phyloP scores from a whole-genome alignment of 2,888 invertebrate genomes.

The Poecilobothrus nobilitatus region DNA sequence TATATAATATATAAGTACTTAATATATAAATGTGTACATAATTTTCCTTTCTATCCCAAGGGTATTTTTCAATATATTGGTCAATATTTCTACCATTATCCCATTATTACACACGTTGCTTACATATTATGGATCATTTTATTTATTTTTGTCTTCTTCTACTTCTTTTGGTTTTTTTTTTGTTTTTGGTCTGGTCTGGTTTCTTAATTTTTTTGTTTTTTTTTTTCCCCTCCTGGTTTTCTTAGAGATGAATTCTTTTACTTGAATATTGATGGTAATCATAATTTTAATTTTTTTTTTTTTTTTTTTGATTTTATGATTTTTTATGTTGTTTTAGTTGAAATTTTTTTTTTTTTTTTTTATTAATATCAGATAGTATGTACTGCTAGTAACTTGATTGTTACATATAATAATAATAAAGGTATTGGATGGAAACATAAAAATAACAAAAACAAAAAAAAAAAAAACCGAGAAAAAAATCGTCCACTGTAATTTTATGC shows the following conservation, averaged over 20 bases:
- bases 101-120: background rate
- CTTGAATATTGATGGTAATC: background rate
- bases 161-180: background rate
- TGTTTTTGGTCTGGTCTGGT: background rate
- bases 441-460: no score
- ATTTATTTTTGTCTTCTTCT: no score
- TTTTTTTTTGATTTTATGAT: no score
- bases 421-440: no score
- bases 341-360: background rate
- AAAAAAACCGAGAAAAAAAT: no score
- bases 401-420: background rate
- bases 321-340: background rate
- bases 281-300: background rate
- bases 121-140: background rate
- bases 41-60: background rate
- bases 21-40: background rate
- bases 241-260: no score
- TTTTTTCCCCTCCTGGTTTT: no score
- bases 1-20: no score
- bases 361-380: background rate
- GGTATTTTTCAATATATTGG: constrained; percentile 3
- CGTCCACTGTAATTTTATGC: constrained; percentile 1
- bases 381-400: background rate
- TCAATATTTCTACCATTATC: background rate
- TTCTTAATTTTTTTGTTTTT: background rate